A percentile compares a stretch with the other conserved stretches of the same genome.
These are phyloP conservation scores for Sarcophaga bullata DNA, from an alignment of 1,140 invertebrate species.

Conservation along the genomic window DNA sequence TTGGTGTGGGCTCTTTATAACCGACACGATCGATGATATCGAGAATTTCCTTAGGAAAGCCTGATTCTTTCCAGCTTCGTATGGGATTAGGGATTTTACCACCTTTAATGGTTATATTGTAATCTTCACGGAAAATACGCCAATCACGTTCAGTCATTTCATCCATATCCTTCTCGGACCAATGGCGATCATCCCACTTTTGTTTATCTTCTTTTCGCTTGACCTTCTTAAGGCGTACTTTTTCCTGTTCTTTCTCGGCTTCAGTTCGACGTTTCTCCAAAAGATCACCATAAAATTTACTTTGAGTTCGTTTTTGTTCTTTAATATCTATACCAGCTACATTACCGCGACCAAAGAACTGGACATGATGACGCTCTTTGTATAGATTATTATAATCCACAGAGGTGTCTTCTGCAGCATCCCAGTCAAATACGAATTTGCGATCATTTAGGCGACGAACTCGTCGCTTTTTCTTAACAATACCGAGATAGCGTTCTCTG, in stretches of 20 bases:
- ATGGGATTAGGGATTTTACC: conserved; percentile 97
- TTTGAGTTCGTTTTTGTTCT: conserved; percentile 96
- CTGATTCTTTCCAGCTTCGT: conserved; percentile 93
- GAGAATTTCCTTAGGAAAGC: conserved; percentile 90
- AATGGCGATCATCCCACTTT: conserved; percentile 98
- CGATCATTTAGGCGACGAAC: conserved; percentile 94
- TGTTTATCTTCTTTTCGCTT: conserved; percentile 98
- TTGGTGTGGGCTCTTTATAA: conserved; percentile 98
- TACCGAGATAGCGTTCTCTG: conserved; percentile 93
- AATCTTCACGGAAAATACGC: conserved; percentile 99
- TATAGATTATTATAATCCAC: conserved; percentile 98
- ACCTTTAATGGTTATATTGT: conserved; percentile 98
- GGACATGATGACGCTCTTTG: conserved; percentile 94
- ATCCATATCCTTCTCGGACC: conserved; percentile 92
- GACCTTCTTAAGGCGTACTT: conserved; percentile 91
- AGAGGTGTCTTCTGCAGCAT: conserved; percentile 97
- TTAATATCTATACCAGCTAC: conserved; percentile 98
- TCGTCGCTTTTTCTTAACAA: conserved; percentile 92
- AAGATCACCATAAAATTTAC: conserved; percentile 97
- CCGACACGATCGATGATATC: conserved; percentile 96
- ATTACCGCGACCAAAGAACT: conserved; percentile 98
- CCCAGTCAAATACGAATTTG: conserved; percentile 99
- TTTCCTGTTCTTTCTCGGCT: conserved; percentile 98
- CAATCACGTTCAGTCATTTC: conserved; percentile 99
- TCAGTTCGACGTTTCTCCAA: conserved; percentile 95